Conservation (phyloP, 1,140 invertebrate species). For the Thalassaphorura encarpata region DNA sequence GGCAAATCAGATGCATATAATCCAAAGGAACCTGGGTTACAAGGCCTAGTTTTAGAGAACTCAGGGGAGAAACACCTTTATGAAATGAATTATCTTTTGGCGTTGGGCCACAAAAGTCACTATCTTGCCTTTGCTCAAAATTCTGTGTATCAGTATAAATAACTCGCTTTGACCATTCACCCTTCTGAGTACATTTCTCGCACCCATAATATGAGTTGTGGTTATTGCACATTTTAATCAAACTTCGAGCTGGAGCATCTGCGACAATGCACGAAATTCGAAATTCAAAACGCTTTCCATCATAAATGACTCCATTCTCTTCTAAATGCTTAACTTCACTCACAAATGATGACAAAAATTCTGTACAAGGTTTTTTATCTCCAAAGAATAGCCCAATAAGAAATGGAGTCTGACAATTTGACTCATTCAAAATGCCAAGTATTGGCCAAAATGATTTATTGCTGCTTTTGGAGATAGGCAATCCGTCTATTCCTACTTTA, state of each 20-base stretch:
- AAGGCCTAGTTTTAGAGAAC: background rate
- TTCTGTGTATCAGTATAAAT: no score
- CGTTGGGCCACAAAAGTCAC: background rate
- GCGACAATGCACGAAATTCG: constrained; percentile 6
- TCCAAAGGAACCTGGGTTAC: constrained; percentile 9
- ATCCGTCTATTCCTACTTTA: constrained; percentile 10
- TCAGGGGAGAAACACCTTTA: background rate
- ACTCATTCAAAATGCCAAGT: constrained; percentile 13
- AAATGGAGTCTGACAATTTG: constrained; percentile 5
- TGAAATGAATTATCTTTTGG: constrained; percentile 12
- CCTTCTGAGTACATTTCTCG: constrained; percentile 7
- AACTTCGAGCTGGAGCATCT: constrained; percentile 11
- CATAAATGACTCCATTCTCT: background rate
- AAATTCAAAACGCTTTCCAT: background rate
- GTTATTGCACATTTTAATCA: constrained; percentile 1
- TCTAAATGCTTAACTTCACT: constrained; percentile 9
- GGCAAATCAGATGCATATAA: constrained; percentile 14
- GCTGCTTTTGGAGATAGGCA: constrained; percentile 11
- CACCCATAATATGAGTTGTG: constrained; percentile 12
- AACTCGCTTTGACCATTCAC: background rate
- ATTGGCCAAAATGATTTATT: constrained; percentile 14
- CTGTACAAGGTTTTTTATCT: constrained; percentile 9
- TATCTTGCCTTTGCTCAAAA: background rate
- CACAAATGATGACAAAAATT: constrained; percentile 4
- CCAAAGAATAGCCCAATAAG: constrained; percentile 16